phyloP scores from a whole-genome alignment of 2,797 vertebrate species.

The Hirundo rustica region DNA sequence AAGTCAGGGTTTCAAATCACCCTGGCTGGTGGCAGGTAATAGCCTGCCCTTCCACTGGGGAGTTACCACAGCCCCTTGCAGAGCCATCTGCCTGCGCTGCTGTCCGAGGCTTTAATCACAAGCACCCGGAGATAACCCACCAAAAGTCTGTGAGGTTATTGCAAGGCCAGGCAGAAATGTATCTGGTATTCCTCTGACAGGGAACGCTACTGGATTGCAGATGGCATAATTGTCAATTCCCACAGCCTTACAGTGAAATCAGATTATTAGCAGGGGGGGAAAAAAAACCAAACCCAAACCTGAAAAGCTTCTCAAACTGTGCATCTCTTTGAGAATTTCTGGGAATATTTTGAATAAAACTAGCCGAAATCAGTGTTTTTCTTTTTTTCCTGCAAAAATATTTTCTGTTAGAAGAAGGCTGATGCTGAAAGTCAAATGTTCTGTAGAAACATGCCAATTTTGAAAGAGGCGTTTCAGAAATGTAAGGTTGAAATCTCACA shows the following conservation, averaged over 20 bases:
- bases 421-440: not conserved
- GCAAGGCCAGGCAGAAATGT: not conserved
- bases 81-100: constrained; percentile 18
- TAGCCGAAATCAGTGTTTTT: not conserved
- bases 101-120: not conserved
- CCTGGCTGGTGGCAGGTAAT: not conserved
- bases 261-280: not conserved
- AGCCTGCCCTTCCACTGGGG: not conserved
- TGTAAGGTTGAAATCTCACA: not conserved
- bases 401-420: not conserved
- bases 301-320: not conserved
- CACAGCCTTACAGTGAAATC: not conserved
- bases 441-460: not conserved
- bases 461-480: not conserved
- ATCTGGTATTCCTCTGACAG: not conserved
- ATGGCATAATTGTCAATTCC: not conserved
- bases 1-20: not conserved
- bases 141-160: not conserved
- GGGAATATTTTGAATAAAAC: not conserved
- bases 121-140: not conserved
- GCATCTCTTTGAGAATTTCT: not conserved
- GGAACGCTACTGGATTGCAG: constrained; percentile 3
- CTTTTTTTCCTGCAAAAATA: not conserved
- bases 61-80: not conserved
- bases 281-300: not conserved